phyloP scores from a whole-genome alignment of 2,797 vertebrate genomes.

The Denticeps clupeoides region DNA sequence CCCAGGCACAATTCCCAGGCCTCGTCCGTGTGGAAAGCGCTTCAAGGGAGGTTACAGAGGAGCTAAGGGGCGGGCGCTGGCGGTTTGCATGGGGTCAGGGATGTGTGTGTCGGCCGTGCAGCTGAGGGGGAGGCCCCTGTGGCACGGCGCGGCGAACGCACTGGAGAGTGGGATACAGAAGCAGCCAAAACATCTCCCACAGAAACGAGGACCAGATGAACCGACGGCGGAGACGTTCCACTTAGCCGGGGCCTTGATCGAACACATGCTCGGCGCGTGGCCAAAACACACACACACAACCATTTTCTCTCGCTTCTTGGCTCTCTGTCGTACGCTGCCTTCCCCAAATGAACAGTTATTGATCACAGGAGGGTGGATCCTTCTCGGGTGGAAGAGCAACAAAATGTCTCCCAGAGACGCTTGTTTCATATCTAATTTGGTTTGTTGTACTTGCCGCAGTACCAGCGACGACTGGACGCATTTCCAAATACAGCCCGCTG shows the following conservation, averaged over 20 bases:
- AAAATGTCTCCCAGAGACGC: neutral
- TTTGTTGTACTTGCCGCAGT: neutral
- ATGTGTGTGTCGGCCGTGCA: neutral
- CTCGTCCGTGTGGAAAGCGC: too few relatives aligned
- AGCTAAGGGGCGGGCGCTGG: neutral
- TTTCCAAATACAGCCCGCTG: neutral
- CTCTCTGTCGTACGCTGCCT: neutral
- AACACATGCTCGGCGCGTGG: neutral
- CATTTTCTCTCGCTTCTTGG: neutral
- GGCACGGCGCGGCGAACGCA: neutral
- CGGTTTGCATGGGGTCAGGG: neutral
- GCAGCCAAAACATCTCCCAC: conserved; percentile 43
- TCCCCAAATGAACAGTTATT: conserved; percentile 6
- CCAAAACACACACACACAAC: conserved; percentile 2
- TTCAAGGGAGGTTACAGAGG: neutral
- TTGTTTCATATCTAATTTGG: neutral
- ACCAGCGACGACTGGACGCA: neutral
- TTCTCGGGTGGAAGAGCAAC: neutral
- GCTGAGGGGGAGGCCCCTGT: neutral
- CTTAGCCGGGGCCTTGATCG: neutral
- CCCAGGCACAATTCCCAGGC: too few relatives aligned
- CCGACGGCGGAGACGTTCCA: neutral
- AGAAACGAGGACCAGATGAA: conserved; percentile 56
- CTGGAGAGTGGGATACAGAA: conserved; percentile 29
- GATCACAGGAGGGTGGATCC: neutral